Percentiles rank a stretch among this genome's conserved stretches.
These are phyloP conservation scores for Ochlodes sylvanus DNA, from an alignment of 2,888 invertebrate genomes.

Conservation along the genomic window DNA sequence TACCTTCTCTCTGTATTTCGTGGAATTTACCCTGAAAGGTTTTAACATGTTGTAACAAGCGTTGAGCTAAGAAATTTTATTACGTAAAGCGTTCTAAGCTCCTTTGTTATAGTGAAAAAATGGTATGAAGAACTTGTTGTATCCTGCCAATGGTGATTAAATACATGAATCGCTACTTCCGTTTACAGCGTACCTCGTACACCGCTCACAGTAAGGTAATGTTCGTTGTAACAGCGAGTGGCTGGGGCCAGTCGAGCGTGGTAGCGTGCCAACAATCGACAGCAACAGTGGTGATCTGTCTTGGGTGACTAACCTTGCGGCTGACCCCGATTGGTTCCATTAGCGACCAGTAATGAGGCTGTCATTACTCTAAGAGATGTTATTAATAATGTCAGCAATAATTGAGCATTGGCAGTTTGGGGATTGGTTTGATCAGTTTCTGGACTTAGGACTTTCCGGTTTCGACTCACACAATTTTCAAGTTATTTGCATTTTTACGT, in stretches of 20 bases:
- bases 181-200: background rate
- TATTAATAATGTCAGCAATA: background rate
- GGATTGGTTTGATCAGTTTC: too few species aligned
- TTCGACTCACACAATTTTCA: too few species aligned
- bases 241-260: constrained; percentile 24
- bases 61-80: too few species aligned
- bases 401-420: background rate
- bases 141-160: too few species aligned
- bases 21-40: too few species aligned
- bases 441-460: too few species aligned
- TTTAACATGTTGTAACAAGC: too few species aligned
- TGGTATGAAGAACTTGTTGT: too few species aligned
- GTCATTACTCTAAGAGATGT: constrained; percentile 1
- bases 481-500: too few species aligned
- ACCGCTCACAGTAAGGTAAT: constrained; percentile 16
- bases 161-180: background rate
- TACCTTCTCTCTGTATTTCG: too few species aligned
- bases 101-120: too few species aligned
- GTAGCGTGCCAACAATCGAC: constrained; percentile 29
- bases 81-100: too few species aligned
- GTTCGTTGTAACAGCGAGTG: constrained; percentile 15
- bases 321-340: constrained; percentile 29
- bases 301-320: constrained; percentile 34
- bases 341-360: constrained; percentile 15
- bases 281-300: constrained; percentile 29